Evolutionary conservation across 2,113 vertebrate species (phyloP), one percentile per base, ranked within the genome.

Genomic region (Tympanuchus pallidicinctus): DNA sequence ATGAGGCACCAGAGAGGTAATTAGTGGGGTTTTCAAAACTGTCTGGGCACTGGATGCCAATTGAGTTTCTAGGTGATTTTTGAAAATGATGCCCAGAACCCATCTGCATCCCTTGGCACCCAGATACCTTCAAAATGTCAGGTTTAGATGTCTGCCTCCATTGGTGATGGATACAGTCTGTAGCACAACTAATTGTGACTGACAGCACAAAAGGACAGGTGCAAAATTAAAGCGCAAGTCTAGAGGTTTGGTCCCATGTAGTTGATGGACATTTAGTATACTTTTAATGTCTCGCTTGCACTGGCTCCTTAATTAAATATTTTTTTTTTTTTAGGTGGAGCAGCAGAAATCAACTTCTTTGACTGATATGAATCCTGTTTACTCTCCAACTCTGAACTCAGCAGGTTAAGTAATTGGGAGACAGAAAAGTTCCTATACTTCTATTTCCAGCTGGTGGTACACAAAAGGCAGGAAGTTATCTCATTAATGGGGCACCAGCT

Each of bases 391-490:
- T 98, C 98, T 98, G 97, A 98, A 98, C 98, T 98, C 98, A 98
- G 98, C 98, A 98, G 98, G 98, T 98, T 98, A 98, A 98, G 97
- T 98, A 98, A 98, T 97, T 97, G 97, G 97, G 93, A 97, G 97
- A 97, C 97, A 97, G 98, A 98, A 98, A 98, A 98, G 97, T 98
- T 97, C 97, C 96, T 97, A 97, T 97, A 97, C 98, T 98, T 98
- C 98, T 98, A 98, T 98, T 98, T 98, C 98, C 97, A 98, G 98
- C 97, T 98, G 98, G 97, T 97, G 96, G 96, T 93, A 96, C 96
- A 98, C 98, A 98, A 98, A 98, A 98, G 98, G 97, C 98, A 98
- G 98, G 98, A 98, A 98, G 98, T 98, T 98, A 98, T 98, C 97
- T 98, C 98, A 98, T 98, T 98, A 98, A 97, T 97, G 97, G 98